Conservation (phyloP, 2,888 invertebrate species). For the Caenorhabditis angaria region DNA sequence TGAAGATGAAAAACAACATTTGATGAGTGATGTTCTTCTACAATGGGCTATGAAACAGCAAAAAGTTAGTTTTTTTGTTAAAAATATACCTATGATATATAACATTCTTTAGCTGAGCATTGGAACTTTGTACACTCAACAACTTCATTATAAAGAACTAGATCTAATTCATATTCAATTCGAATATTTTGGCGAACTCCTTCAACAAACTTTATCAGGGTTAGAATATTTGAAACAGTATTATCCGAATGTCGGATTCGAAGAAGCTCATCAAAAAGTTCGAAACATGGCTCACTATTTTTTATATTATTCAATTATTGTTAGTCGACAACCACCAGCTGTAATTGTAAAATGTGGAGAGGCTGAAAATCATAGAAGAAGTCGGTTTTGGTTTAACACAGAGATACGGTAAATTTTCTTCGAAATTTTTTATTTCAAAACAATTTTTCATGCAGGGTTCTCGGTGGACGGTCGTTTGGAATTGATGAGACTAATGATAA, state of each 20-base stretch:
- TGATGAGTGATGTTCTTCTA: constrained; percentile 70
- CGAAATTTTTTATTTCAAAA: neutral
- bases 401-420: constrained; percentile 58
- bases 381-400: constrained; percentile 71
- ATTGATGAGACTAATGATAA: constrained; percentile 60
- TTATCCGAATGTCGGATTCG: constrained; percentile 66
- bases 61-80: constrained; percentile 40
- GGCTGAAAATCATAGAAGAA: constrained; percentile 70
- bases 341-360: constrained; percentile 72
- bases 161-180: constrained; percentile 68
- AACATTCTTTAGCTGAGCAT: constrained; percentile 60
- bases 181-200: constrained; percentile 70
- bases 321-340: constrained; percentile 69
- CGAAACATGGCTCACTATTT: constrained; percentile 69
- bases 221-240: constrained; percentile 63
- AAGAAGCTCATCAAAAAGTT: constrained; percentile 60
- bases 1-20: constrained; percentile 70
- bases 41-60: constrained; percentile 70
- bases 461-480: constrained; percentile 70
- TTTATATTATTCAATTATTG: constrained; percentile 71
- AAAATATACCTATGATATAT: too few relatives aligned
- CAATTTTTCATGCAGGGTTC: constrained; percentile 49
- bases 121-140: constrained; percentile 69
- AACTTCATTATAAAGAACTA: constrained; percentile 66
- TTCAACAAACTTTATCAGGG: constrained; percentile 70